A percentile compares a stretch with the other conserved stretches of the same genome.
phyloP scores from a whole-genome alignment of 2,888 invertebrate species.

The Hesperia comma region DNA sequence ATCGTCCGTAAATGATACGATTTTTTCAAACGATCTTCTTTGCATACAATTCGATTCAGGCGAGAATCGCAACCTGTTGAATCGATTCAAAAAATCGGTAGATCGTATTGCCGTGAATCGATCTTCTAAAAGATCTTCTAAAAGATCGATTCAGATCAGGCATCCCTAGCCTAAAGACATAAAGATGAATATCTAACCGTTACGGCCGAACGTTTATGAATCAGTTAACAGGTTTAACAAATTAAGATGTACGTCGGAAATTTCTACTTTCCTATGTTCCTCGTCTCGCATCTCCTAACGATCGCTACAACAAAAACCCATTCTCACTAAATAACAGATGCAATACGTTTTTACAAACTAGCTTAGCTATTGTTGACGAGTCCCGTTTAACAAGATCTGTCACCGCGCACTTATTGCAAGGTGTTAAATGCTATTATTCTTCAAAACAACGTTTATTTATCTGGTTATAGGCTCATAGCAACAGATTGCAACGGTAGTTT shows the following conservation, averaged over 20 bases:
- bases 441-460: background rate
- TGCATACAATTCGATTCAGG: no score
- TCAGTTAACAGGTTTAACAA: background rate
- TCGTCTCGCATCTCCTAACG: background rate
- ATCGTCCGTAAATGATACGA: no score
- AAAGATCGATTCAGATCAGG: no score
- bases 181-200: no score
- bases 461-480: background rate
- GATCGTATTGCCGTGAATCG: no score
- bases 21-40: no score
- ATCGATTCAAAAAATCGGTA: no score
- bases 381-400: background rate
- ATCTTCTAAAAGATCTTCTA: no score
- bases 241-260: background rate
- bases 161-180: no score
- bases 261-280: background rate
- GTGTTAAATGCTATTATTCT: slow-evolving; percentile 4
- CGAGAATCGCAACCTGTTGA: no score
- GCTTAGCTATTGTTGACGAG: background rate
- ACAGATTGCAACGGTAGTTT: slow-evolving; percentile 15
- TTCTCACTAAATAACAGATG: slow-evolving; percentile 17
- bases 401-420: background rate
- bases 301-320: background rate
- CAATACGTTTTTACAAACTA: slow-evolving; percentile 15
- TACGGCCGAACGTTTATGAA: no score